Conservation (phyloP, 2,888 invertebrate species). For the Tiliacea aurago region DNA sequence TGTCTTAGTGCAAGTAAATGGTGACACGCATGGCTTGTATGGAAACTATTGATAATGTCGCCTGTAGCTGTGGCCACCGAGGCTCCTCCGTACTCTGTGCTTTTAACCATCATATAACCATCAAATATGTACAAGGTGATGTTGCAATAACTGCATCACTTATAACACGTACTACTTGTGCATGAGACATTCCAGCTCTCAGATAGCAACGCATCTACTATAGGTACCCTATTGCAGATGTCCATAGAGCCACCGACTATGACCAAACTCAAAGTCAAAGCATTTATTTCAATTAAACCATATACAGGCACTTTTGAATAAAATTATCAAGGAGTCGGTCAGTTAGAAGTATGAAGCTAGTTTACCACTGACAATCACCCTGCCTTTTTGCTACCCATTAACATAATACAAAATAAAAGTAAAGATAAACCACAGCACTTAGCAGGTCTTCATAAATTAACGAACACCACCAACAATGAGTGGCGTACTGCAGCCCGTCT, state of each 20-base stretch:
- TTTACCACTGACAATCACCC: background rate
- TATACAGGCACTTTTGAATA: too few relatives aligned
- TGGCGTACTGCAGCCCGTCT: slow-evolving; percentile 1
- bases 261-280: too few relatives aligned
- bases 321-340: too few relatives aligned
- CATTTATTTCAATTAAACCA: too few relatives aligned
- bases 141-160: background rate
- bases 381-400: background rate
- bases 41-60: too few relatives aligned
- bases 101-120: too few relatives aligned
- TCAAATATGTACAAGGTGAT: background rate
- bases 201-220: background rate
- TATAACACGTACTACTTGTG: background rate
- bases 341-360: too few relatives aligned
- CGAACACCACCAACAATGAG: slow-evolving; percentile 16
- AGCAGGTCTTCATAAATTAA: slow-evolving; percentile 3
- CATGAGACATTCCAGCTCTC: too few relatives aligned
- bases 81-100: too few relatives aligned
- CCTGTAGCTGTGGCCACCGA: too few relatives aligned
- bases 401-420: background rate
- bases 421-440: background rate
- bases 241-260: background rate
- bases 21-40: too few relatives aligned
- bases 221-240: background rate
- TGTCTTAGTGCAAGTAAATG: background rate